Evolutionary conservation across 2,113 vertebrate species (phyloP).

Genomic region (Xenotilapia leptura): DNA sequence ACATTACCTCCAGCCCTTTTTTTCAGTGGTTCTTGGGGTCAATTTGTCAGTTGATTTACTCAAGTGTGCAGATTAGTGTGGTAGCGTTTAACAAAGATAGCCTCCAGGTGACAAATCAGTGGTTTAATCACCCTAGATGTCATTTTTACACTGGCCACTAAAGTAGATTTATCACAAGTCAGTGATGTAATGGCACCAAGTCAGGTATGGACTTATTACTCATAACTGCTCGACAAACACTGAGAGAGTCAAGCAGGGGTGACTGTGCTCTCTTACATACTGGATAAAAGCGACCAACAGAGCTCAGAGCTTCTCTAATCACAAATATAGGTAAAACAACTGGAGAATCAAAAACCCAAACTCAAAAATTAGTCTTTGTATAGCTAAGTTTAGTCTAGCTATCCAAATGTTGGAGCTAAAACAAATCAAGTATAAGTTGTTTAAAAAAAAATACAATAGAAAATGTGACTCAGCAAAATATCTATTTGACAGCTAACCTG

Average conservation of each 20-base stretch:
- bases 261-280: not conserved
- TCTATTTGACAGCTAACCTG: not conserved
- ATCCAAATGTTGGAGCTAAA: not conserved
- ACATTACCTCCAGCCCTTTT: not conserved
- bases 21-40: not conserved
- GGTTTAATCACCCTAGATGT: not conserved
- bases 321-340: not conserved
- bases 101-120: slow-evolving; percentile 12
- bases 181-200: not conserved
- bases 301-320: not conserved
- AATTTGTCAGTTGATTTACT: not conserved
- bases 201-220: not conserved
- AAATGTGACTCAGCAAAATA: not conserved
- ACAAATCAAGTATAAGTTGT: not conserved
- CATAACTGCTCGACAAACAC: not conserved
- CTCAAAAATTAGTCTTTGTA: not conserved
- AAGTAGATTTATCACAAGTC: slow-evolving; percentile 11
- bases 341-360: not conserved
- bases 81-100: not conserved
- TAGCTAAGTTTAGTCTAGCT: not conserved
- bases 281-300: not conserved
- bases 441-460: not conserved
- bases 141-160: slow-evolving; percentile 23
- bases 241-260: not conserved
- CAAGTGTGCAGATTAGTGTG: not conserved